Base-by-base conservation (phyloP, 1,140 invertebrate genomes). In the Saccostrea echinata region DNA sequence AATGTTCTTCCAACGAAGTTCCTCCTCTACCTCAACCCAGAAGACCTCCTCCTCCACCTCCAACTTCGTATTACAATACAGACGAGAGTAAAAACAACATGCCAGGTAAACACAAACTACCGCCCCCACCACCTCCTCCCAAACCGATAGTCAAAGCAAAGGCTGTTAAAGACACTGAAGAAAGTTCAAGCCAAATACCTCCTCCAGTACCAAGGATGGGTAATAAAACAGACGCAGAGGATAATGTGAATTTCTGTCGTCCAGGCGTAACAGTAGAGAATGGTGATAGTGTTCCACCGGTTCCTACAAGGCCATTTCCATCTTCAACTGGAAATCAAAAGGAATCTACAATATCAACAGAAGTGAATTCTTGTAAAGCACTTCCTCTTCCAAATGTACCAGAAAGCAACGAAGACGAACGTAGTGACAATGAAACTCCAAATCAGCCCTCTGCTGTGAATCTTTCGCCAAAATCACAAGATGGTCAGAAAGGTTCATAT, bases 311-410 rank as follows among this genome's bases (percentile, higher is more conserved):
- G 33, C 27, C 9, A 76, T 27, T 33, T 33, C 27, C 30, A 1
- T 12, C 30, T 30, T 18, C 30, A 30, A 12, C 9, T 12, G 68
- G 16, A 76, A 76, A 76, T 27, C 0, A 76, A 76, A 33, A 76
- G 11, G 24, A 76, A 13, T 76, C 68, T 33, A 13, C 27, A 30
- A 30, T 13, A 3, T 16, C 68, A 16, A 16, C 68, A 9, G 68
- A 76, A 33, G 68, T 30, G 16, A 76, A 76, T 3, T 76, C 68
- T 9, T 76, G 68, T 33, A 76, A 76, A 76, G 16, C 12, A 16
- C 68, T 76, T 35, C 68, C 68, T 30, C 68, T 76, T 33, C 68
- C 68, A 76, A 76, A 13, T 8, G 33, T 33, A 30, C 68, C 68
- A 71, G 27, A 27, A 33, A 30, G 27, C 27, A 30, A 76, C 27